Evolutionary conservation across 2,113 vertebrate species (phyloP), one percentile per base, ranked within the genome.

Genomic region (Oceanites oceanicus): DNA sequence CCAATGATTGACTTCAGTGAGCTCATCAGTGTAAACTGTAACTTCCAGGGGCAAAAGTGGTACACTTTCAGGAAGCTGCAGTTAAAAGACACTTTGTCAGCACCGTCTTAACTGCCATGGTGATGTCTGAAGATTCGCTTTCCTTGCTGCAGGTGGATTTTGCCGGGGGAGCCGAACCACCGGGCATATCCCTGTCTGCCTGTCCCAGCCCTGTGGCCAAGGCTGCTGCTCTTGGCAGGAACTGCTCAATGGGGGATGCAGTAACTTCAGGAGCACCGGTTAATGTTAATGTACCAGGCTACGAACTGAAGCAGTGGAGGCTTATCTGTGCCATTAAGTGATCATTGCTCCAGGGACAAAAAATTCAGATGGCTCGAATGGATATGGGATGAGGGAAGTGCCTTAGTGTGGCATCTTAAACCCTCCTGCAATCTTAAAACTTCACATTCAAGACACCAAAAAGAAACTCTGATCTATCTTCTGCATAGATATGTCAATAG

Each of bases 361-460:
- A 86, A 75, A 32, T 30, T 47, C 1, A 2, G 15, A 40, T 36
- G 49, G 2, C 32, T 92, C 15, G 11, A 92, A 79, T 12, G 11
- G 36, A 70, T 0, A 1, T 32, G 19, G 19, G 19, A 36, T 30
- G 4, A 70, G 12, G 2, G 2, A 90, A 3, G 2, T 14, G 4
- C 10, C 62, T 86, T 8, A 53, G 9, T 73, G 34, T 34, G 32
- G 67, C 58, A 90, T 30, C 50, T 56, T 56, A 82, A 58, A 50
- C 10, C 13, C 7, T 38, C 8, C 22, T 75, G 36, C 29, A 79
- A 3, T 59, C 53, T 45, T 70, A 73, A 82, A 86, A 30, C 13
- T 30, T 61, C 65, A 52, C 16, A 30, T 50, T 78, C 38, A 74
- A 63, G 61, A 38, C 4, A 72, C 25, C 9, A 32, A 34, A 67